A percentile compares a stretch with the other conserved stretches of the same genome.
These are phyloP conservation scores for Bufo bufo DNA, from an alignment of 2,113 vertebrate species.

Conservation along the genomic window DNA sequence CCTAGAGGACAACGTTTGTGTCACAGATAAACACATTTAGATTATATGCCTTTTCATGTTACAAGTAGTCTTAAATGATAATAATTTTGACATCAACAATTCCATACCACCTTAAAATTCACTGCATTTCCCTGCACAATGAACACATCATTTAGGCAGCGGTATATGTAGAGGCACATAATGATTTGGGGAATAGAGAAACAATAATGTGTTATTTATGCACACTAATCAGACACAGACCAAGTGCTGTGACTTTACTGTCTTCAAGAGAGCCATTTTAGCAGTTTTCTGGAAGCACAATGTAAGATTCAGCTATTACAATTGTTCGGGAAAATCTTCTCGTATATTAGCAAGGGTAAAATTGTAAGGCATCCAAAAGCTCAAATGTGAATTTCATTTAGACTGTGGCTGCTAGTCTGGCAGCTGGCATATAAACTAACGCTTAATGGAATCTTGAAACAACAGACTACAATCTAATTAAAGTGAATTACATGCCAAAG, in stretches of 20 bases:
- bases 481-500: constrained; percentile 81
- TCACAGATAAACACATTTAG: not conserved
- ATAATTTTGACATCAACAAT: not conserved
- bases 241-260: constrained; percentile 83
- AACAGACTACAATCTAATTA: constrained; percentile 85
- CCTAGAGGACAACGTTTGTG: too few relatives aligned
- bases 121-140: too few relatives aligned
- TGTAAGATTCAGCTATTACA: constrained; percentile 80
- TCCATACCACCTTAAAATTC: not conserved
- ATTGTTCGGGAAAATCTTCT: constrained; percentile 80
- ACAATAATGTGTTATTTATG: constrained; percentile 82
- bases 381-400: constrained; percentile 82
- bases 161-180: constrained; percentile 75
- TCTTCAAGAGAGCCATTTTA: constrained; percentile 81
- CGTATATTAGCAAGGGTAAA: constrained; percentile 86
- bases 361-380: constrained; percentile 84
- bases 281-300: constrained; percentile 83
- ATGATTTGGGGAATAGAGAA: constrained; percentile 82
- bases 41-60: not conserved
- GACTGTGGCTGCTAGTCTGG: constrained; percentile 79
- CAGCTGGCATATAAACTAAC: constrained; percentile 81
- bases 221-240: constrained; percentile 81
- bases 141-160: constrained; percentile 68
- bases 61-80: not conserved
- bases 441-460: constrained; percentile 84